Base-by-base conservation (phyloP, 2,113 vertebrate species). In the Poeciliopsis retropinna region DNA sequence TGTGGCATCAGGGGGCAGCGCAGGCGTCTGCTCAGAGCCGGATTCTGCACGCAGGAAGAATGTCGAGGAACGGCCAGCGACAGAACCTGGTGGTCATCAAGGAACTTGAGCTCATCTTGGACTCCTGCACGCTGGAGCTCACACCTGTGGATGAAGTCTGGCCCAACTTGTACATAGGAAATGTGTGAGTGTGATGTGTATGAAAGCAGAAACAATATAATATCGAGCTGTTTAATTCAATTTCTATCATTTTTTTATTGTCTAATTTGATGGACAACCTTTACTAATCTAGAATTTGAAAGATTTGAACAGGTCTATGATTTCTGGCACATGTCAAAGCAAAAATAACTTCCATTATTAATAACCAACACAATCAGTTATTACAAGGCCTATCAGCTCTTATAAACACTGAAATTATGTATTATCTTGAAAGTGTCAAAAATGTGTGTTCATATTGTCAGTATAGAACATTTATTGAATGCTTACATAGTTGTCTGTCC, bases 121-220 rank as follows among this genome's bases (percentile, higher is more conserved):
- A 95, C 87, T 94, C 88, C 78, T 96, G 95, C 85, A 81, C 87
- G 30, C 69, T 94, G 74, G 94, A 94, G 68, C 92, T 94, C 72
- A 94, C 90, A 27, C 91, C 93, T 12, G 60, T 94, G 71, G 94
- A 95, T 82, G 94, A 96, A 92, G 94, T 94, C 81, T 94, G 93
- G 93, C 92, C 95, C 78, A 91, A 94, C 89, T 86, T 96, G 75
- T 95, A 75, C 92, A 93, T 92, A 84, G 94, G 95, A 84, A 90
- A 94, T 73, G 93, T 94, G 94, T 95, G 91, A 96, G 95, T 96
- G 70, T 69, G 65, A 62, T 12, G 13, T 61, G 64, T 79, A 67
- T 74, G 22, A 34, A 37, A 3, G 12, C 68, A 64, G 41, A 47
- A 73, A 34, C n/a, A 15, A 32, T 17, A 17, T 9, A 54, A 13